phyloP scores from a whole-genome alignment of 2,113 vertebrate species.

The Ovis canadensis region DNA sequence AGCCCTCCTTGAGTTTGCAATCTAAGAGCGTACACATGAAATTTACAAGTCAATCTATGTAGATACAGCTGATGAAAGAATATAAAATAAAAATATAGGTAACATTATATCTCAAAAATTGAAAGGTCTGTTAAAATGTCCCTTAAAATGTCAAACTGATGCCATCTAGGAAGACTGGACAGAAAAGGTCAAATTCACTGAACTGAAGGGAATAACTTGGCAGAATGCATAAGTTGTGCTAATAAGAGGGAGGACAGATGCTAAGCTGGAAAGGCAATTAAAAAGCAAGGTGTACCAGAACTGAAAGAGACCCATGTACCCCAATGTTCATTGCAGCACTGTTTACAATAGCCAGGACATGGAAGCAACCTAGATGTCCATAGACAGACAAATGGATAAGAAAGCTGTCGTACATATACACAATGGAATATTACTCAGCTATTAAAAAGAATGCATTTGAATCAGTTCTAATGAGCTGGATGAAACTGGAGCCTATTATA shows the following conservation, averaged over 20 bases:
- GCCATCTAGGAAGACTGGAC: background rate
- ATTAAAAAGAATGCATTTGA: no score
- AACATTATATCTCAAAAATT: background rate
- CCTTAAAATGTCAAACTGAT: background rate
- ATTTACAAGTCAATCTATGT: background rate
- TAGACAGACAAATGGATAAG: fast-evolving
- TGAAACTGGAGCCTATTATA: no score
- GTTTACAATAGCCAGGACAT: no score
- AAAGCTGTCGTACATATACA: no score
- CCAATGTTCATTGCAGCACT: no score
- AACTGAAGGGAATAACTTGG: background rate
- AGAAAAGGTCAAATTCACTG: background rate
- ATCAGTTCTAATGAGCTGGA: no score
- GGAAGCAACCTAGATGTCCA: no score
- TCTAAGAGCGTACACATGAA: background rate
- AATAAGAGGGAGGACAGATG: background rate
- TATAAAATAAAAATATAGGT: background rate
- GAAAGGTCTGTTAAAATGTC: background rate
- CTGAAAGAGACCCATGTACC: no score
- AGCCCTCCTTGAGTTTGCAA: background rate
- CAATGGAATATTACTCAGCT: no score
- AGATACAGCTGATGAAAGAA: background rate
- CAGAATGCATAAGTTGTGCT: background rate
- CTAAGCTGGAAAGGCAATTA: background rate
- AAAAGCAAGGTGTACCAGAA: background rate